Evolutionary conservation across 2,113 vertebrate genomes (phyloP).

Genomic region (Acrocephalus kingi): DNA sequence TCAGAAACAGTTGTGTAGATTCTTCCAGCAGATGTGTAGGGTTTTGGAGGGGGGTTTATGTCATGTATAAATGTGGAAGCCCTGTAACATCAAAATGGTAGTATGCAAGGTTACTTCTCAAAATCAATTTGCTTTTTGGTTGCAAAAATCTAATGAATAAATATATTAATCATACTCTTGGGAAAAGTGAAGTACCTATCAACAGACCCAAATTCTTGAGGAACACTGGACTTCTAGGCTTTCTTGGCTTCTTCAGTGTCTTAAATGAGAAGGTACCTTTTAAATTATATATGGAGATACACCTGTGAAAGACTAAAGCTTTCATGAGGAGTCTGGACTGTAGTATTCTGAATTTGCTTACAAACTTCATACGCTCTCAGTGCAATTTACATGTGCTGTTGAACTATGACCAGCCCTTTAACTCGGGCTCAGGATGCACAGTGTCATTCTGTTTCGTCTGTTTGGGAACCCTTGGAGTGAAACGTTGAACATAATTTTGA

Average conservation of each 20-base stretch:
- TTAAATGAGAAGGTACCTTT: neutral
- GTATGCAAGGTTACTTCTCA: neutral
- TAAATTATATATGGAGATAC: neutral
- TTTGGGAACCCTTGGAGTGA: neutral
- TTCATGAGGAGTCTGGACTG: neutral
- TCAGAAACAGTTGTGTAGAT: neutral
- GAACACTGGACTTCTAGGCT: neutral
- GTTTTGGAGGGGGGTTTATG: rapidly evolving
- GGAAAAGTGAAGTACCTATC: neutral
- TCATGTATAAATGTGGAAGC: neutral
- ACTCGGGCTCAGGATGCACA: neutral
- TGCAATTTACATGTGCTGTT: neutral
- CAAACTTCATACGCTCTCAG: neutral
- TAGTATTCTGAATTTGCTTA: neutral
- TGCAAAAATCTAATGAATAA: neutral
- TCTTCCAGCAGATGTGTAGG: neutral
- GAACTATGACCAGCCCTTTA: neutral
- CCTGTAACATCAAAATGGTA: neutral
- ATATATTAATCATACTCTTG: neutral
- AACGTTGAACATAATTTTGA: neutral
- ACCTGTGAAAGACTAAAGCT: neutral
- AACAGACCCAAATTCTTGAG: neutral
- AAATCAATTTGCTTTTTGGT: neutral
- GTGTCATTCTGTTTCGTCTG: neutral
- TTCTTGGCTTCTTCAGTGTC: neutral